These are phyloP conservation scores for Thripadectes ignobilis DNA, from an alignment of 2,797 vertebrate species.

Conservation along the genomic window DNA sequence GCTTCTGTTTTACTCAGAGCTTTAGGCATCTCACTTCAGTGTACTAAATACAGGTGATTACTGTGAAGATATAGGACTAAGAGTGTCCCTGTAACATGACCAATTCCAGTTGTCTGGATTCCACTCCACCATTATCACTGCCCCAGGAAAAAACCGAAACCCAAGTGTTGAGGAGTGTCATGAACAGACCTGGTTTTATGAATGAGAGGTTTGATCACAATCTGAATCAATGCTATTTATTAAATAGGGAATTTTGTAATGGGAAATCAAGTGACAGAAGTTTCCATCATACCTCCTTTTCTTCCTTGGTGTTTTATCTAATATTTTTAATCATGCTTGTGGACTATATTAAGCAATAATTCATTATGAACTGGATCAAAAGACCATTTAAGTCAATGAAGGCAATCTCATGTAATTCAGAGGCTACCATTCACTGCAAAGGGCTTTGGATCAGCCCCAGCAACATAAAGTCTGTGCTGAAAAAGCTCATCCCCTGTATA, in stretches of 20 bases:
- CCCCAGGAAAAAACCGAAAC: neutral
- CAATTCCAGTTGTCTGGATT: neutral
- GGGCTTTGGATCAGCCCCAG: neutral
- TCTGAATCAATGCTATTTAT: neutral
- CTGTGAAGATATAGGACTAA: neutral
- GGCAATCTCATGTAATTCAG: neutral
- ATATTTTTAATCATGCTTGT: neutral
- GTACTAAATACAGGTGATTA: neutral
- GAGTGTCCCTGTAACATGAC: rapidly evolving
- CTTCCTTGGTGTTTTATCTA: neutral
- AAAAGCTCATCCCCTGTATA: neutral
- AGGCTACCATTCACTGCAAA: neutral
- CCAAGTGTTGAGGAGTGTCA: neutral
- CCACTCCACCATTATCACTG: neutral
- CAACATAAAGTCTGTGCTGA: neutral
- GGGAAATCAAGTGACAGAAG: neutral
- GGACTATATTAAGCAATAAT: neutral
- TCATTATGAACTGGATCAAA: neutral
- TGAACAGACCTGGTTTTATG: neutral
- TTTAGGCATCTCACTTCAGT: neutral
- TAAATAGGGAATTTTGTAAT: neutral
- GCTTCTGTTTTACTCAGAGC: neutral
- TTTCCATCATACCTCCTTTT: neutral
- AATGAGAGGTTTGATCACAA: neutral
- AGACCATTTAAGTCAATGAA: neutral